These are phyloP conservation scores for Parelbella ahira DNA, from an alignment of 2,888 invertebrate genomes.

Conservation along the genomic window DNA sequence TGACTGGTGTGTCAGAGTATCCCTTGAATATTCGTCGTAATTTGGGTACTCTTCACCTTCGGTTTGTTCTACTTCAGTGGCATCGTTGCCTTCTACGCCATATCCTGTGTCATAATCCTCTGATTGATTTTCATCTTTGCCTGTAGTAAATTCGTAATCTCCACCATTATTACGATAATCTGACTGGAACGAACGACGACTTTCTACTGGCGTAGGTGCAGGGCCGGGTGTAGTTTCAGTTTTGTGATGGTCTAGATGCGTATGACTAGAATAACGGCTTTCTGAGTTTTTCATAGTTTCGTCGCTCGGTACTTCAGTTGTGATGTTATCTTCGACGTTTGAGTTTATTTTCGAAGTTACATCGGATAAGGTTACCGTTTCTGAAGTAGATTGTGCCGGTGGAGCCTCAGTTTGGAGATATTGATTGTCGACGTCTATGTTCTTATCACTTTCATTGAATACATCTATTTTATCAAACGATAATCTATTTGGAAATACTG, in stretches of 20 bases:
- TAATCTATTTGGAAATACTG: conserved; percentile 62
- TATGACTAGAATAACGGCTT: conserved; percentile 45
- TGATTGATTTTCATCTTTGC: conserved; percentile 52
- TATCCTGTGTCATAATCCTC: conserved; percentile 69
- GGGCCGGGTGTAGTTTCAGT: conserved; percentile 35
- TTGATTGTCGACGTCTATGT: conserved; percentile 52
- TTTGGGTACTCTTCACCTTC: conserved; percentile 81
- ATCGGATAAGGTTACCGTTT: conserved; percentile 17
- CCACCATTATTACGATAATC: conserved; percentile 43
- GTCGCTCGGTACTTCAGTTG: conserved; percentile 34
- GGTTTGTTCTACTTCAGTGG: conserved; percentile 63
- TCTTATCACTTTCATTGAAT: conserved; percentile 62
- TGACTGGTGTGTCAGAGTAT: conserved; percentile 54
- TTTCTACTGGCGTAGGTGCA: conserved; percentile 46
- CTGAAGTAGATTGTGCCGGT: conserved; percentile 1
- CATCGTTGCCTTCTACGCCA: conserved; percentile 58
- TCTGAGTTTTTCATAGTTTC: conserved; percentile 44
- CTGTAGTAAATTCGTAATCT: conserved; percentile 62
- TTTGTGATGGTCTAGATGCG: conserved; percentile 65
- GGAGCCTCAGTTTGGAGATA: not conserved
- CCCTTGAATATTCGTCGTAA: conserved; percentile 79
- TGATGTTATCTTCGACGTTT: conserved; percentile 21
- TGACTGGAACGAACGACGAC: conserved; percentile 58
- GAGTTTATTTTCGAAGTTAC: conserved; percentile 23
- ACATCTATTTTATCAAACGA: conserved; percentile 70